Evolutionary conservation across 2,113 vertebrate genomes (phyloP).

Genomic region (Asarcornis scutulata): DNA sequence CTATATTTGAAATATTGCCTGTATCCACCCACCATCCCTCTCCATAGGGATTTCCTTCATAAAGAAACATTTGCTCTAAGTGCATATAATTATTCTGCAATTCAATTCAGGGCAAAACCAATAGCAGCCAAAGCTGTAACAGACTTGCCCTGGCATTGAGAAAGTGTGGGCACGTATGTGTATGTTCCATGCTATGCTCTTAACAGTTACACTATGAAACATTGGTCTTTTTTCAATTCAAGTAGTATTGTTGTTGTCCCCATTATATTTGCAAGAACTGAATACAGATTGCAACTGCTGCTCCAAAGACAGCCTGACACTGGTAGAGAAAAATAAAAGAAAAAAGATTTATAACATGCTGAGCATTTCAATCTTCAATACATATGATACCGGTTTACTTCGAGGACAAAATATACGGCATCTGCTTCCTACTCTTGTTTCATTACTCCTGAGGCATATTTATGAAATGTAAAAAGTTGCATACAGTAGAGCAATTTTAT

Average conservation of each 20-base stretch:
- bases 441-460: background rate
- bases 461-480: conserved; percentile 58
- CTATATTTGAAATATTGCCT: background rate
- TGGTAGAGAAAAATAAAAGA: background rate
- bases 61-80: background rate
- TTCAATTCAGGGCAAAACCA: background rate
- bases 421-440: background rate
- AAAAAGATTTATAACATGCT: background rate
- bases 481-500: background rate
- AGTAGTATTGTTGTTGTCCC: background rate
- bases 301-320: background rate
- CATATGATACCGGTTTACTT: background rate
- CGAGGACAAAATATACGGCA: background rate
- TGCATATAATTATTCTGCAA: background rate
- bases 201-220: background rate
- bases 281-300: conserved; percentile 5
- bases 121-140: background rate
- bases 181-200: background rate
- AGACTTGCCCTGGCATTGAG: background rate
- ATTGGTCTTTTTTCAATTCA: background rate
- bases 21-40: background rate
- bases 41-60: background rate
- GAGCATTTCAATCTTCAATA: background rate
- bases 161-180: background rate
- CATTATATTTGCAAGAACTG: conserved; percentile 2